These are phyloP conservation scores for Caenorhabditis briggsae DNA, from an alignment of 1,140 invertebrate genomes.

Conservation along the genomic window DNA sequence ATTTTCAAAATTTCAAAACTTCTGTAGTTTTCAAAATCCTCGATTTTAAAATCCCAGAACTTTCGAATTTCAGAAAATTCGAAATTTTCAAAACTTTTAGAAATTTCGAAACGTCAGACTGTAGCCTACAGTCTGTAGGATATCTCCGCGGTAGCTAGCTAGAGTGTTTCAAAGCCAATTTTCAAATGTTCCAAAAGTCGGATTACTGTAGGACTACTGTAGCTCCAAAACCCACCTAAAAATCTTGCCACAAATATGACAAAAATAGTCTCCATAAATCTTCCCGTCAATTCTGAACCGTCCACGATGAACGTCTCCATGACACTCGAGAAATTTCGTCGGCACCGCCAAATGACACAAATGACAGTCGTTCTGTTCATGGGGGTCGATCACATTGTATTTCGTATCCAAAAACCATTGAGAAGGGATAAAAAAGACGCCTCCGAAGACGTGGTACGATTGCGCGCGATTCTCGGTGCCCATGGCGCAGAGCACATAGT, in stretches of 20 bases:
- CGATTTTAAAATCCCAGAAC: no score
- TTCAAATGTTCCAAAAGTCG: no score
- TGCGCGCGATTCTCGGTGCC: background rate
- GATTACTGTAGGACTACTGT: no score
- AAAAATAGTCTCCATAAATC: conserved; percentile 18
- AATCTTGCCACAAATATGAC: conserved; percentile 3
- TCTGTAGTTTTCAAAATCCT: no score
- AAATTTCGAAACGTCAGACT: no score
- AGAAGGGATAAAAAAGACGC: background rate
- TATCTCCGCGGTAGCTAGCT: no score
- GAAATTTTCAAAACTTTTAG: no score
- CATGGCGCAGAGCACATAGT: background rate
- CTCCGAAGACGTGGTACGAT: background rate
- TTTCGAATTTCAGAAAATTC: no score
- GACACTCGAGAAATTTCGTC: background rate
- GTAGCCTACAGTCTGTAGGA: no score
- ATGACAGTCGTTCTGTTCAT: background rate
- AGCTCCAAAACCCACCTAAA: background rate
- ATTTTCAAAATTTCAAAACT: no score
- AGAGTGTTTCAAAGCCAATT: no score
- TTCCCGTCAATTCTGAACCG: conserved; percentile 2
- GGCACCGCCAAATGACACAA: conserved; percentile 1
- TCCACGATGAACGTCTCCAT: conserved; percentile 45
- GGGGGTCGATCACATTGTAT: background rate
- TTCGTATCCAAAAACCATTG: background rate